A percentile compares a stretch with the other conserved stretches of the same genome.
Evolutionary conservation across 2,113 vertebrate species (phyloP).

Genomic region (Burhinus oedicnemus): DNA sequence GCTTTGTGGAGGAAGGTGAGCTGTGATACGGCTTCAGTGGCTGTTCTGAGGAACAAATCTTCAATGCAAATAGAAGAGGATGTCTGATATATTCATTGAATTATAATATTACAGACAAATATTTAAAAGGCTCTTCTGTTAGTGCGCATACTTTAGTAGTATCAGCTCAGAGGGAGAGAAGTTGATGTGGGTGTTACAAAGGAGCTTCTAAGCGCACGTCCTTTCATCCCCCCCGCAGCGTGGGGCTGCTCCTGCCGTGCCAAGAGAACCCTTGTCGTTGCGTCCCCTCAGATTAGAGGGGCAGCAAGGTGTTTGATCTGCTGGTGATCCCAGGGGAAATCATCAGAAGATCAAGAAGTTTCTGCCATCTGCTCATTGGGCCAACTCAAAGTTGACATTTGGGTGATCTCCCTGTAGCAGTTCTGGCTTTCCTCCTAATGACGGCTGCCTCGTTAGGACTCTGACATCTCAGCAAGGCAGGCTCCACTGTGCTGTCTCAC

Average conservation of each 20-base stretch:
- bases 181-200: too few relatives aligned
- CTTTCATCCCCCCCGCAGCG: neutral
- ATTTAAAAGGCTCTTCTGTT: neutral
- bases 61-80: neutral
- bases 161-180: neutral
- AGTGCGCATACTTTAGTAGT: rapidly evolving
- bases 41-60: neutral
- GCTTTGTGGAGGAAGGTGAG: neutral
- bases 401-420: neutral
- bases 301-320: neutral
- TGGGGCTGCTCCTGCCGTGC: neutral
- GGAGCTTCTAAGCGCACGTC: rapidly evolving
- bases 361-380: neutral
- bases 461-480: neutral
- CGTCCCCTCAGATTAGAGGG: neutral
- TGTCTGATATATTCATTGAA: neutral
- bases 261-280: rapidly evolving
- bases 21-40: neutral
- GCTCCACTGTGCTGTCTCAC: neutral
- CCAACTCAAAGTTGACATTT: rapidly evolving
- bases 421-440: neutral
- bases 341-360: neutral
- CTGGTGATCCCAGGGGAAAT: neutral
- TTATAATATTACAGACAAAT: neutral
- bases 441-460: rapidly evolving